Base-by-base conservation (phyloP, 2,797 vertebrate genomes). In the Tympanoctomys barrerae region DNA sequence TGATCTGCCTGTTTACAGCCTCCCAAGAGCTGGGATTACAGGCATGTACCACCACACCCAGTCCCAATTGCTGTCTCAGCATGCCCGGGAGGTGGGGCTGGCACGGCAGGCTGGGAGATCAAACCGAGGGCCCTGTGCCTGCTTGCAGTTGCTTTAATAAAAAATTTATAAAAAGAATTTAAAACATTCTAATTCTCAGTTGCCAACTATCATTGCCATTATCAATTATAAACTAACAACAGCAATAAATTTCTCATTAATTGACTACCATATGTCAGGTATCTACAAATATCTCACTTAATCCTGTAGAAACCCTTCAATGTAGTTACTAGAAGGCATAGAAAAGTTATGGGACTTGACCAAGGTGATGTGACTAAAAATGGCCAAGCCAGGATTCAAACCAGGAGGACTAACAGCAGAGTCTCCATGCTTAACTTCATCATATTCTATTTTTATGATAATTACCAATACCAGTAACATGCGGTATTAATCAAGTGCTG, bases 321-420 rank as follows among this genome's bases (percentile, higher is more conserved):
- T 39, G 9, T 33, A 64, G 82, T 78, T 46, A 81, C 28, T 82
- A 7, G 9, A 82, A 85, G 68, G 52, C 33, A 73, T 33, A 22
- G 39, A 89, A 85, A 91, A 24, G 33, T 88, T 75, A 52, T 16
- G 2, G 49, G 24, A 68, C 54, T 87, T 85, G 54, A 9, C 52
- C 52, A 90, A 85, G 42, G 61, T 85, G 18, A 87, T 24, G 64
- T 11, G 62, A 39, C 52, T 71, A 18, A 16, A 82, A 88, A 77
- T 39, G 36, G 24, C n/a, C 85, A 91, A 89, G 39, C 22, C 59
- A 96, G 46, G 33, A 87, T 16, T 90, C 42, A 88, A 70, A 82
- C 12, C 24, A 85, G 13, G 52, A 31, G 79, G 62, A 75, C 14
- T n/a, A 77, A 87, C 78, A 68, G 71, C 46, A 94, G 28, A 33